Base-by-base conservation (phyloP, 2,888 invertebrate genomes). In the Eubasilissa splendida region DNA sequence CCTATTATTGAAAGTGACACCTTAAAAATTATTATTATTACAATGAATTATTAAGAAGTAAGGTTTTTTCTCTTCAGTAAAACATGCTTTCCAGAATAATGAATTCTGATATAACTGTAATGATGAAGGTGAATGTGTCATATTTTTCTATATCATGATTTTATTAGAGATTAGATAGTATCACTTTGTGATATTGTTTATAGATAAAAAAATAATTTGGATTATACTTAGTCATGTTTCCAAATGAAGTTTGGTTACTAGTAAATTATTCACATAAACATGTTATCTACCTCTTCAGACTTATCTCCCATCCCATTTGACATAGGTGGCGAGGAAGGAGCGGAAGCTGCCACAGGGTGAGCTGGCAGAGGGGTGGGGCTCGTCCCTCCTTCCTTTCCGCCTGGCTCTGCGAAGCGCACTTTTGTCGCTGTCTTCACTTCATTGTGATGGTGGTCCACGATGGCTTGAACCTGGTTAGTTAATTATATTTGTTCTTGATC, bases 381-480 rank as follows among this genome's bases (percentile, higher is more conserved):
- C 12, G 86, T 85, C 3, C 74, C 80, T 14, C 79, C 86, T 56
- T 87, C 88, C 65, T 88, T 89, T 52, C 87, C 86, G 58, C 91
- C 92, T 0, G 94, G 95, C 87, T 97, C 96, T 85, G 96, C 95
- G 89, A 97, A 97, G 83, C 96, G 93, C 79, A 97, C 96, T 90
- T 96, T 96, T 84, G 96, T 94, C 81, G 95, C 93, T 42, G 93
- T 92, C 89, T 96, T 96, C 84, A 93, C 92, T 86, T 94, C 94
- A 84, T 94, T 94, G 87, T 96, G 96, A 87, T 96, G 96, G 87
- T 96, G 95, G 88, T 98, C 97, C 84, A 98, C 95, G 86, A 98
- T 97, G 76, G 96, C 95, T 92, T 98, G 97, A 76, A 97, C 97
- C 97, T 97, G 90, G 83, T 86, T 85, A 68, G 14, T 53, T 9